Conservation (phyloP, 37 sponge, comb jelly and placozoan genomes). For the Halichondria panicea region DNA sequence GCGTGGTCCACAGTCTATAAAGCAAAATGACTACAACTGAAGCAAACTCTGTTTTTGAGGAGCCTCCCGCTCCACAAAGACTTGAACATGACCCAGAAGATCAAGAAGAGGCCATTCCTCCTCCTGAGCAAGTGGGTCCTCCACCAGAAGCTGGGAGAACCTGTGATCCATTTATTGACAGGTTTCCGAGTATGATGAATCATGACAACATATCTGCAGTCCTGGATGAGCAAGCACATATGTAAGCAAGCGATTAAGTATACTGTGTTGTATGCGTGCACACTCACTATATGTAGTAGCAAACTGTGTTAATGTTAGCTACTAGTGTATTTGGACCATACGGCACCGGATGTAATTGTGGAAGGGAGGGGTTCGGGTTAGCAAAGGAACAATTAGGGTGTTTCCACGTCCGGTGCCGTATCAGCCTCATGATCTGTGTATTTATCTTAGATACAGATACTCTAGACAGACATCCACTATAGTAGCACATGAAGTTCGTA, state of each 20-base stretch:
- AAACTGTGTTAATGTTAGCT: too few species aligned
- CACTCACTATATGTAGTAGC: too few species aligned
- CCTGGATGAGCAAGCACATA: conserved; percentile 45
- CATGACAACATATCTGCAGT: conserved; percentile 31
- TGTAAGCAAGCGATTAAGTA: conserved; percentile 15
- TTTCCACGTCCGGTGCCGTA: too few species aligned
- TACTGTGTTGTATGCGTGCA: too few species aligned
- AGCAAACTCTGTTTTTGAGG: conserved; percentile 4
- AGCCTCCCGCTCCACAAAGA: not conserved
- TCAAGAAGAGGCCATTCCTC: conserved; percentile 3
- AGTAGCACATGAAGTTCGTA: too few species aligned
- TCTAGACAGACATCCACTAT: too few species aligned
- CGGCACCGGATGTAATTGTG: too few species aligned
- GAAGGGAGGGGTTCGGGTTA: too few species aligned
- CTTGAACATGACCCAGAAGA: not conserved
- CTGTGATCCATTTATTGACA: conserved; percentile 40
- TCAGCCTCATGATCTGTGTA: too few species aligned
- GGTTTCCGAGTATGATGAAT: conserved; percentile 38
- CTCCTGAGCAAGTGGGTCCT: not conserved
- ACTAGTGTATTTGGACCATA: too few species aligned
- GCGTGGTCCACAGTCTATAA: conserved; percentile 2
- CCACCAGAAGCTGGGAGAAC: not conserved
- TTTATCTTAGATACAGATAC: too few species aligned
- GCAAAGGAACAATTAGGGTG: too few species aligned
- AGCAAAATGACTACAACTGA: not conserved